Conservation (phyloP, 2,113 vertebrate genomes). For the Lophochroa leadbeateri region DNA sequence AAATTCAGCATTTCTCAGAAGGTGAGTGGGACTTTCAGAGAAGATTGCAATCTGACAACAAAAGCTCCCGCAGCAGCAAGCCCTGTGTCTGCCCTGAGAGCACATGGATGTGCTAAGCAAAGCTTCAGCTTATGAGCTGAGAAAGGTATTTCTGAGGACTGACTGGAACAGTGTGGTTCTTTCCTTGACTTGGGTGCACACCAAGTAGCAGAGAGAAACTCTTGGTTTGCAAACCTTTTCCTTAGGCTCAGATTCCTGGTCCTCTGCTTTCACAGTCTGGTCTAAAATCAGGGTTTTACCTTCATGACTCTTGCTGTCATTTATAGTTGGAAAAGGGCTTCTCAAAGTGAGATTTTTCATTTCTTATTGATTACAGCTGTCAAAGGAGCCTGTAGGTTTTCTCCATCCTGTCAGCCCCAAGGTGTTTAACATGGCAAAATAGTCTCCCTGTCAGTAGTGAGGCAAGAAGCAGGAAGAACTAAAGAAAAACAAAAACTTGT, state of each 20-base stretch:
- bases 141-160: background rate
- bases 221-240: background rate
- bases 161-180: background rate
- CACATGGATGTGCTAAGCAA: background rate
- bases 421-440: constrained; percentile 13
- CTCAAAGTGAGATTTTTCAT: constrained; percentile 16
- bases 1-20: background rate
- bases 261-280: background rate
- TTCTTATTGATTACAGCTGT: constrained; percentile 54
- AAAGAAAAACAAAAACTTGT: background rate
- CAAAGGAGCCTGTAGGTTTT: constrained; percentile 27
- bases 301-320: background rate
- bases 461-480: background rate
- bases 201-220: background rate
- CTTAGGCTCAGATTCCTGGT: background rate
- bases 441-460: background rate
- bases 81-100: background rate
- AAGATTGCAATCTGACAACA: background rate
- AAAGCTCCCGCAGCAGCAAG: background rate
- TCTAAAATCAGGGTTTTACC: background rate
- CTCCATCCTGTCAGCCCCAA: constrained; percentile 3
- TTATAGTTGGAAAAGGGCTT: constrained; percentile 3
- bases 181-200: background rate
- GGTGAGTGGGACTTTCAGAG: background rate
- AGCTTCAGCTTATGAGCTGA: background rate